Evolutionary conservation across 2,888 invertebrate genomes (phyloP), one percentile per base, ranked within the genome.

Genomic region (Stramonita haemastoma): DNA sequence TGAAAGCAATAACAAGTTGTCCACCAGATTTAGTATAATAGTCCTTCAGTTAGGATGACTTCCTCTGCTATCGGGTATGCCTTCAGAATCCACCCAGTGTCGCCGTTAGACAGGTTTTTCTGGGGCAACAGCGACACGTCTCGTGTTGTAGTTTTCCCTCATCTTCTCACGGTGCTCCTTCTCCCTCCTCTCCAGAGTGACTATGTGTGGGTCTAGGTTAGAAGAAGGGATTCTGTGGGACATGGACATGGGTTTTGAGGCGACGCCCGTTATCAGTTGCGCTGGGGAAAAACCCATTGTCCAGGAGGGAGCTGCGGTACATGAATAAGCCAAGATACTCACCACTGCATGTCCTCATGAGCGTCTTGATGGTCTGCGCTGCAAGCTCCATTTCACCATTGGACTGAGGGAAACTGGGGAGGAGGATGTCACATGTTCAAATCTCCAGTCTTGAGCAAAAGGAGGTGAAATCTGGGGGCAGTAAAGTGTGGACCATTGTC

Each of bases 291-390:
- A 73, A 73, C 22, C 73, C 34, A 34, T 32, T 32, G 79, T 13
- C 32, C 79, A 79, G 6, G 79, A 26, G 79, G 32, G 32, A 32
- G 34, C 34, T 79, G 79, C 34, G 34, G 79, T 79, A 34, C 79
- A 79, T 79, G 79, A 79, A 19, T 15, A 79, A 17, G 4, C 79
- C 79, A 79, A 79, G 79, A 17, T 79, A 79, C 15, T 79, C 79
- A 13, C 34, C 79, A 17, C 17, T 22, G 17, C 79, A 79, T 34
- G 32, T 79, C 79, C 34, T 79, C 17, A 34, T 79, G 79, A 79
- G 79, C 11, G 29, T 79, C 34, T 79, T 79, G 79, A 79, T 79
- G 79, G 46, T 73, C 73, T 73, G 73, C 73, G n/a, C n/a, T 22
- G 73, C 73, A 73, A n/a, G 79, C 17, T 79, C 79, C 2, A 79